Evolutionary conservation across 1,140 invertebrate genomes (phyloP), one percentile per base, ranked within the genome.

Genomic region (Proales similis): DNA sequence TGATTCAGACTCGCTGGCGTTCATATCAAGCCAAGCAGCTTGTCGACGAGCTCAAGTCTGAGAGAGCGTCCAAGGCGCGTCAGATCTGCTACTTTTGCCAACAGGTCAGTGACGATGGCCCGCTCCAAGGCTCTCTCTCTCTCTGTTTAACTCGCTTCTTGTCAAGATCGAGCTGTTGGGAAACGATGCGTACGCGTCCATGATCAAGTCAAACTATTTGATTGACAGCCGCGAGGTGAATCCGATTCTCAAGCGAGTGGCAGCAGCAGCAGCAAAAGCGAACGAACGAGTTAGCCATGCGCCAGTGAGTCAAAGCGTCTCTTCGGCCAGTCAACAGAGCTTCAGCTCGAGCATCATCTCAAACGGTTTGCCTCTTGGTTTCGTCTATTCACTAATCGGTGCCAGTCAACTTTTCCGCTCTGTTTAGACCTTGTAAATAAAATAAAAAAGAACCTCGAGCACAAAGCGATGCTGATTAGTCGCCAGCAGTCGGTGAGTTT

Each of bases 361-460:
- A n/a, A n/a, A n/a, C n/a, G n/a, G n/a, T n/a, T n/a, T n/a, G n/a
- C n/a, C n/a, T n/a, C n/a, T n/a, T n/a, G n/a, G n/a, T n/a, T n/a
- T n/a, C n/a, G n/a, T n/a, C n/a, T n/a, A n/a, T n/a, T n/a, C n/a
- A n/a, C n/a, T n/a, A n/a, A n/a, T n/a, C n/a, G n/a, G n/a, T n/a
- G n/a, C n/a, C n/a, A n/a, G n/a, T n/a, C n/a, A n/a, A n/a, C n/a
- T n/a, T n/a, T n/a, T n/a, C n/a, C n/a, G n/a, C n/a, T n/a, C n/a
- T n/a, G n/a, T n/a, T 53, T 53, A 53, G 48, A 53, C 24, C 39
- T 57, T 29, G 51, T 57, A 1, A 57, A 42, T 19, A 57, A 57
- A 26, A 57, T 57, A 26, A 57, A 57, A 42, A 57, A 57, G 11
- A 57, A 57, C 27, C 12, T 57, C 14, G 51, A 57, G 32, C 51